Evolutionary conservation across 2,113 vertebrate species (phyloP).

Genomic region (Aviceda subcristata): DNA sequence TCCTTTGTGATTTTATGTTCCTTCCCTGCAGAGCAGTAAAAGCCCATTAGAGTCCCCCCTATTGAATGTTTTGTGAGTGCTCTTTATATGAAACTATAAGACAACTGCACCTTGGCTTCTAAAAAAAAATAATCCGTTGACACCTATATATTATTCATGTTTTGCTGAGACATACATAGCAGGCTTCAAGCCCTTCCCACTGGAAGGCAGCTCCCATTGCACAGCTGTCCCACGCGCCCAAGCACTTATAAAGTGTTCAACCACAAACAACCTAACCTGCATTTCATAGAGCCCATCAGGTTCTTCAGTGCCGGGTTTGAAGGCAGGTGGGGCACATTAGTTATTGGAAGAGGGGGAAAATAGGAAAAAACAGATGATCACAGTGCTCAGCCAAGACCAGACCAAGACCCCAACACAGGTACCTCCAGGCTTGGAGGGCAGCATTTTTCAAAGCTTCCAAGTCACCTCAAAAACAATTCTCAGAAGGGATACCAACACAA

Average conservation of each 20-base stretch:
- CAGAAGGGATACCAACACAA: accelerated
- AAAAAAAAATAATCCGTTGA: background rate
- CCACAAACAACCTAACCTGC: background rate
- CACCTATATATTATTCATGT: constrained; percentile 32
- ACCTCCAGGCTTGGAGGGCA: background rate
- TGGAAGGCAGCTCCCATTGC: background rate
- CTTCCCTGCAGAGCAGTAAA: constrained; percentile 11
- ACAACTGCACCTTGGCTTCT: background rate
- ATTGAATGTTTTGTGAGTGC: background rate
- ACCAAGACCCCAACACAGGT: background rate
- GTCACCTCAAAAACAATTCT: background rate
- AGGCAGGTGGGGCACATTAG: background rate
- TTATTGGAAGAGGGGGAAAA: background rate
- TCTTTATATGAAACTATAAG: background rate
- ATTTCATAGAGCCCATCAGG: background rate
- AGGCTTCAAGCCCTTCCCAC: background rate
- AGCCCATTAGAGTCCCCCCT: background rate
- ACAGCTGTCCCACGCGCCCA: background rate
- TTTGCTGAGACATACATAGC: background rate
- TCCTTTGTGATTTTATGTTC: constrained; percentile 37
- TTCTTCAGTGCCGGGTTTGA: background rate
- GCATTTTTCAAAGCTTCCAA: background rate
- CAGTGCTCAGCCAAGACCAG: background rate
- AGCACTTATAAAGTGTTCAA: background rate
- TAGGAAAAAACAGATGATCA: background rate